Evolutionary conservation across 2,888 invertebrate genomes (phyloP).

Genomic region (Lobophora halterata): DNA sequence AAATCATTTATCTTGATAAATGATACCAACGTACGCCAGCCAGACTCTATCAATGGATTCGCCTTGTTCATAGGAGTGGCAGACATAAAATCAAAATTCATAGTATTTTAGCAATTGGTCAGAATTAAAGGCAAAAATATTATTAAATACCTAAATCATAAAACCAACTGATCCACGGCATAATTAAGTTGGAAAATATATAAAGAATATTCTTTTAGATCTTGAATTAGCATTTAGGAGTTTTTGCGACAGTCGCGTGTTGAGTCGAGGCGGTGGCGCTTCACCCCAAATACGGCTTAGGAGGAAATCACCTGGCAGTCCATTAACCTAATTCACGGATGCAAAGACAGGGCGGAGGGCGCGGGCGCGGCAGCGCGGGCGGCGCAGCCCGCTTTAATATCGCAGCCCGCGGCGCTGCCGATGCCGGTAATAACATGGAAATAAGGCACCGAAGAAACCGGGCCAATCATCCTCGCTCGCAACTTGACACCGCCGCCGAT

Average conservation of each 20-base stretch:
- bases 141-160: no score
- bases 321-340: conserved; percentile 80
- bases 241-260: conserved; percentile 67
- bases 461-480: conserved; percentile 72
- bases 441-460: conserved; percentile 74
- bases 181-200: no score
- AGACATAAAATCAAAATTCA: no score
- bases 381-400: conserved; percentile 72
- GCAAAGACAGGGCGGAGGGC: conserved; percentile 77
- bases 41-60: no score
- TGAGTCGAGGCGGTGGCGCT: conserved; percentile 62
- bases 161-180: no score
- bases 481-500: conserved; percentile 57
- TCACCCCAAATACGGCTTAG: conserved; percentile 72
- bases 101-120: no score
- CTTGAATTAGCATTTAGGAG: conserved; percentile 50
- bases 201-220: no score
- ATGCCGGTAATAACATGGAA: conserved; percentile 79
- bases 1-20: no score
- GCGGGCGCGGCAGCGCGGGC: conserved; percentile 39
- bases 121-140: no score
- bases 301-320: conserved; percentile 80
- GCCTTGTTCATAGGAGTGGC: no score
- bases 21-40: no score
- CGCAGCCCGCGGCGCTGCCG: conserved; percentile 70